These are phyloP conservation scores for Mesochorus sp. DNA, from an alignment of 2,888 invertebrate species.

Conservation along the genomic window DNA sequence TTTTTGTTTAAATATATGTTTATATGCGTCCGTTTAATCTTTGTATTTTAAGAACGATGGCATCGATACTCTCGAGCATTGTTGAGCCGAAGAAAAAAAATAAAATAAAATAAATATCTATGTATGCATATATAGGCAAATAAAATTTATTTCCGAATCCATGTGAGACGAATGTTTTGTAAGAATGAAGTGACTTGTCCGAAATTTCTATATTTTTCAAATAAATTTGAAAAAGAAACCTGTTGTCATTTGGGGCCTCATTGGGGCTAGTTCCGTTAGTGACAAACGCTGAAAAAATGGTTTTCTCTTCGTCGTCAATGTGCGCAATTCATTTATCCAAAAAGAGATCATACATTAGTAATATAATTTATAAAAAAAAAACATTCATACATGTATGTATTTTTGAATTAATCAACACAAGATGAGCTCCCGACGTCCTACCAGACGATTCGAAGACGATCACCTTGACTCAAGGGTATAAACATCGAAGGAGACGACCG, in stretches of 20 bases:
- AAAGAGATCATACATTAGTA: too few species aligned
- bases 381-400: not conserved
- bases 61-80: not conserved
- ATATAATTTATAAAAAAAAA: not conserved
- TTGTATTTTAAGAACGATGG: not conserved
- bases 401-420: conserved; percentile 23
- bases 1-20: conserved; percentile 1
- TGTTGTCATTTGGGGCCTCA: too few species aligned
- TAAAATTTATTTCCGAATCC: too few species aligned
- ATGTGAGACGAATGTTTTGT: too few species aligned
- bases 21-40: not conserved
- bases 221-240: too few species aligned
- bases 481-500: conserved; percentile 31
- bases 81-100: conserved; percentile 14
- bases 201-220: too few species aligned
- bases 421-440: conserved; percentile 40
- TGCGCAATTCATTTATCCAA: too few species aligned
- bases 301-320: too few species aligned
- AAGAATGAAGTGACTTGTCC: too few species aligned
- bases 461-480: conserved; percentile 63
- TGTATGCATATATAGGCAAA: too few species aligned
- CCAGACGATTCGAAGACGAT: conserved; percentile 64
- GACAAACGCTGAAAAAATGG: too few species aligned
- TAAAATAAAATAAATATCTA: not conserved
- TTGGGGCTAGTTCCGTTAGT: too few species aligned